Evolutionary conservation across 2,797 vertebrate species (phyloP).

Genomic region (Platyrinchus mystaceus): DNA sequence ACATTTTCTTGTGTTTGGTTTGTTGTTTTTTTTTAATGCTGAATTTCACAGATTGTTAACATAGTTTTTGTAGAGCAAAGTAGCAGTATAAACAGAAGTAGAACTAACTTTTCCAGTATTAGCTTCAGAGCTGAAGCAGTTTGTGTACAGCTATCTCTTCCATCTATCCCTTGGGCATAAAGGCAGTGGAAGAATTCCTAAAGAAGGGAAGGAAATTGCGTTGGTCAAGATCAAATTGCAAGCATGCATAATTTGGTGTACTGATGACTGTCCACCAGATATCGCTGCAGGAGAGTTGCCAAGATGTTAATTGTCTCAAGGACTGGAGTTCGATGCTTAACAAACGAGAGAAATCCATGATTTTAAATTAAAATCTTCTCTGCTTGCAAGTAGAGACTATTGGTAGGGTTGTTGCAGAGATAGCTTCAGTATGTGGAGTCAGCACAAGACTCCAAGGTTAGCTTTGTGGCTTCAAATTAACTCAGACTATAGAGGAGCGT

Average conservation of each 20-base stretch:
- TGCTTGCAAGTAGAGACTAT: background rate
- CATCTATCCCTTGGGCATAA: slow-evolving; percentile 49
- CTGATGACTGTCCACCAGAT: slow-evolving; percentile 20
- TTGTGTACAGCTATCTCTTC: slow-evolving; percentile 5
- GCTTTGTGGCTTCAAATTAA: background rate
- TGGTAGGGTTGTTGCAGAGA: background rate
- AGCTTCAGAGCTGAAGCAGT: background rate
- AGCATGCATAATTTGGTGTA: background rate
- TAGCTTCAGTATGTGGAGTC: background rate
- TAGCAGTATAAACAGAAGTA: background rate
- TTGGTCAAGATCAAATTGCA: slow-evolving; percentile 30
- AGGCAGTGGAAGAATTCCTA: slow-evolving; percentile 43
- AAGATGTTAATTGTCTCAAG: background rate
- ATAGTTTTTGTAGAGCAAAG: background rate
- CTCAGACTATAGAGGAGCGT: background rate
- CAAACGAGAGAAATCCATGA: background rate
- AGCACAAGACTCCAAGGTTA: background rate
- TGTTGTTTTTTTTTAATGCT: background rate
- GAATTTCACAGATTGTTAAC: background rate
- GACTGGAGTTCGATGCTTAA: background rate
- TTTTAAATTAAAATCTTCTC: background rate
- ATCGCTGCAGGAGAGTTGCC: background rate
- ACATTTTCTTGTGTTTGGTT: background rate
- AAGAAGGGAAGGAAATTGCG: slow-evolving; percentile 13
- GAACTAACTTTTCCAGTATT: background rate